Evolutionary conservation across 2,797 vertebrate genomes (phyloP), one percentile per base, ranked within the genome.

Genomic region (Clamator glandarius): DNA sequence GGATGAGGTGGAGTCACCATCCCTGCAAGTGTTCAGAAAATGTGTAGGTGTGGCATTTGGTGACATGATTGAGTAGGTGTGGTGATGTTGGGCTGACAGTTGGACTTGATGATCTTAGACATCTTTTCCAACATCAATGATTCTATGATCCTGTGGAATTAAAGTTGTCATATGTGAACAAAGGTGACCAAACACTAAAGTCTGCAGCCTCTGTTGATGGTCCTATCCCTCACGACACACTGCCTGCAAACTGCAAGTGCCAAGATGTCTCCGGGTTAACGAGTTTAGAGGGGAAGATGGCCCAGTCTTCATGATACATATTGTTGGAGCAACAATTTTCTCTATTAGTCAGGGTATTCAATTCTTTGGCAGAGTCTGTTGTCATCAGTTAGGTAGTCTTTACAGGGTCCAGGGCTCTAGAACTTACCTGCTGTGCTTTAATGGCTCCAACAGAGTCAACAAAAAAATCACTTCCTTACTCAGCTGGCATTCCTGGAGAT

Each of bases 311-410:
- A 57, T 46, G n/a, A 23, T 26, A 33, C 4, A 6, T 57, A 3
- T 18, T 41, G 14, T 15, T 52, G 29, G 8, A 79, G 19, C 6
- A 62, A 48, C 36, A 31, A 62, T 42, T 46, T 17, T 54, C 3
- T 61, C 23, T 0, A 0, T 7, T 39, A 8, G 19, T 11, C 12
- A 8, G 12, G 11, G 5, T 9, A 36, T 18, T 8, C 9, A 59
- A 0, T 42, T 85, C 20, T 50, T 61, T 31, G 6, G 21, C 36
- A 80, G 54, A 80, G 11, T n/a, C 12, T 90, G 33, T 48, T 67
- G 48, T 36, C 29, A 42, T 46, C 19, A 66, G 18, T 51, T 41
- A 35, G 7, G 7, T 18, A 66, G 26, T 36, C 33, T 69, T 69
- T 42, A 58, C 16, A 36, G 35, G 4, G 6, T 51, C 13, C 26